Conservation (phyloP, 2,888 invertebrate genomes). For the Aleiodes testaceus region DNA sequence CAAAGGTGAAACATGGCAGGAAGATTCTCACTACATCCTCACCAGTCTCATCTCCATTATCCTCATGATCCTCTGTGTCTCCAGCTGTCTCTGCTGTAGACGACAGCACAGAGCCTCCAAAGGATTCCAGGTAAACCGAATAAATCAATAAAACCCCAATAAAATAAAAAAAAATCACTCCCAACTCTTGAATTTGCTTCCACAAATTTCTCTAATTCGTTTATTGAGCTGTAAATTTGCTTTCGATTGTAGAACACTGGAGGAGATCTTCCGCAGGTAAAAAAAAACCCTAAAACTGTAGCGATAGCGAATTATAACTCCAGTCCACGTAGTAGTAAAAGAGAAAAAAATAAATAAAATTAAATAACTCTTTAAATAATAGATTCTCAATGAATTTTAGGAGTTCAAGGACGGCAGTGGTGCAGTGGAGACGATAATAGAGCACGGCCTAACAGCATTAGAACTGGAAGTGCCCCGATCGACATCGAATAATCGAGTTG, state of each 20-base stretch:
- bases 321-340: no score
- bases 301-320: neutral
- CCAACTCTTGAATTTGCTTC: neutral
- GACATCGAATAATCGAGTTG: constrained; percentile 59
- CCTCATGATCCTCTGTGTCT: constrained; percentile 52
- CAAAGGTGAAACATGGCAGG: constrained; percentile 58
- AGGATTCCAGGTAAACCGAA: constrained; percentile 67
- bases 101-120: constrained; percentile 64
- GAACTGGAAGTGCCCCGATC: constrained; percentile 65
- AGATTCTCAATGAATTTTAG: constrained; percentile 57
- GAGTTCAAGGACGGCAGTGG: constrained; percentile 69
- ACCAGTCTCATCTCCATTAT: constrained; percentile 62
- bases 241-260: constrained; percentile 66
- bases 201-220: constrained; percentile 7
- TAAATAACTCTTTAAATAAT: constrained; percentile 7
- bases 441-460: constrained; percentile 61
- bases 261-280: constrained; percentile 66
- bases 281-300: constrained; percentile 18
- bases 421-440: constrained; percentile 60
- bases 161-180: neutral
- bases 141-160: constrained; percentile 22
- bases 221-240: constrained; percentile 54
- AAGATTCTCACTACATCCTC: constrained; percentile 61
- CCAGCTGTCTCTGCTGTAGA: constrained; percentile 68
- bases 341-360: no score